Evolutionary conservation across 2,888 invertebrate species (phyloP).

Genomic region (Gryllus longicercus): DNA sequence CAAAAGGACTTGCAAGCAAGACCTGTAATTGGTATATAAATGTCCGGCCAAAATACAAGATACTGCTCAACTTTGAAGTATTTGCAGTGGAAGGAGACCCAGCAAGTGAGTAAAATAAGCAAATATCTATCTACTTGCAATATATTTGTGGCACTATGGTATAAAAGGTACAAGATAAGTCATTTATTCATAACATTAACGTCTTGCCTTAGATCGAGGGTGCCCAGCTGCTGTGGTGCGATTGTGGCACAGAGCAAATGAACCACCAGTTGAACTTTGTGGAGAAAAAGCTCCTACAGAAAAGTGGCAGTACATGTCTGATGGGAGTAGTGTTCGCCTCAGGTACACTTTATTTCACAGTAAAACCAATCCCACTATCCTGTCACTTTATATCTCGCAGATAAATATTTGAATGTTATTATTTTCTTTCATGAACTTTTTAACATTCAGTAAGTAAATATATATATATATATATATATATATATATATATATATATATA

Average conservation of each 20-base stretch:
- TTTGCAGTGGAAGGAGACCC: conserved; percentile 94
- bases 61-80: conserved; percentile 85
- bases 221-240: conserved; percentile 89
- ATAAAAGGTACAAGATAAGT: not conserved
- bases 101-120: conserved; percentile 56
- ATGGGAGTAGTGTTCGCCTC: conserved; percentile 80
- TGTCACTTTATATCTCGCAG: no score
- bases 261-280: conserved; percentile 82
- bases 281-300: conserved; percentile 74
- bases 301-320: conserved; percentile 81
- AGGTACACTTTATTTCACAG: conserved; percentile 54
- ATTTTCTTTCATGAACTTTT: no score
- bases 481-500: no score
- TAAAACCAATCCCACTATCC: no score
- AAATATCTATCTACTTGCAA: not conserved
- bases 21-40: conserved; percentile 97
- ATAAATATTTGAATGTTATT: no score
- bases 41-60: conserved; percentile 78
- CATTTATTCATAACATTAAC: no score
- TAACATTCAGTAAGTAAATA: no score
- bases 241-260: conserved; percentile 79
- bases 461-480: no score
- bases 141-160: not conserved
- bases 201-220: conserved; percentile 64
- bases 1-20: conserved; percentile 73